Evolutionary conservation across 2,888 invertebrate species (phyloP), one percentile per base, ranked within the genome.

Genomic region (Eustalomyia histrio): DNA sequence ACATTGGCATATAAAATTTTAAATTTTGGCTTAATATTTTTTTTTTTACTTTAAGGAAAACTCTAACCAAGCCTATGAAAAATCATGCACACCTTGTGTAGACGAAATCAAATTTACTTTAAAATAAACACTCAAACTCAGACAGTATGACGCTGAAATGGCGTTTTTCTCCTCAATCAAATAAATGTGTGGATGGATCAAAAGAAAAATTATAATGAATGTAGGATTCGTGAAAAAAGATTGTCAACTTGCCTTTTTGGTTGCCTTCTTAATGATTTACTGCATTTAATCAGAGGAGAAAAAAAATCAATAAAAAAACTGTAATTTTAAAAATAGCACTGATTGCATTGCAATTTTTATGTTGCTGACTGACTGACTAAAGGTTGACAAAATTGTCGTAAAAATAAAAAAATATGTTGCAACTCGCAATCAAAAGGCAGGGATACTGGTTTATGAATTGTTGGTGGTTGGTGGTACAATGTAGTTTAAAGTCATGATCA

Each of bases 91-190:
- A 67, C 33, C 57, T 29, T 24, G 17, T 33, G 9, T 17, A 2
- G 12, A 64, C 74, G 58, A 58, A 72, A 80, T 69, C 29, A 55
- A 78, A 72, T 63, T 69, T 50, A 64, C 71, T 78, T 67, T 39
- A 12, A 39, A 47, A 47, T 47, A 21, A 64, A 64, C 64, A 64
- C 50, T 64, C 24, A 52, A 80, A 64, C 33, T 63, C 73, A 80
- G 80, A 80, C 80, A 68, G 80, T 76, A 73, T 80, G 80, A 76
- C 80, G 80, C 76, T 75, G 67, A 72, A 67, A 39, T 14, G 47
- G 0, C 29, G 3, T 21, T 24, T 35, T 55, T 12, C 35, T 10
- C 39, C 50, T 18, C 61, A 71, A 63, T 52, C 58, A 63, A 73
- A 64, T 60, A 33, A 58, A 16, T 74, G 60, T 58, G 43, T 69